Conservation (phyloP, 2,113 vertebrate species). For the Thomomys bottae region DNA sequence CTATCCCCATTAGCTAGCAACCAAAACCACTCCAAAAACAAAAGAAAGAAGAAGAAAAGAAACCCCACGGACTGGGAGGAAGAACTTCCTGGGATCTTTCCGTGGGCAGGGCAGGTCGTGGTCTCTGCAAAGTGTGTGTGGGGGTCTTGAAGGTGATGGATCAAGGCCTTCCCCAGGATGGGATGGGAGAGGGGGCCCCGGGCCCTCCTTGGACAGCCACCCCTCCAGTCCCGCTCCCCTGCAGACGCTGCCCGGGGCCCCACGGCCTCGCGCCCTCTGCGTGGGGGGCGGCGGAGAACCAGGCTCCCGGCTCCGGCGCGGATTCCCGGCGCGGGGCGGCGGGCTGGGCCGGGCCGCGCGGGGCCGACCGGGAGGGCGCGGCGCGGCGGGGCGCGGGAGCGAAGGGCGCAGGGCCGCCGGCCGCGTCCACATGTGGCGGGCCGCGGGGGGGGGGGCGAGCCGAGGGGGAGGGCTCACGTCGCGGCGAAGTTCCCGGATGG, state of each 20-base stretch:
- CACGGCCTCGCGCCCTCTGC: neutral
- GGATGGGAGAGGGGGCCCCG: neutral
- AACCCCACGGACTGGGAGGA: neutral
- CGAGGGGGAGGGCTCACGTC: conserved; percentile 61
- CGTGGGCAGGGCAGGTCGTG: neutral
- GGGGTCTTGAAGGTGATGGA: neutral
- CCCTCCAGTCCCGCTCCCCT: no score
- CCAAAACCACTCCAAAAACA: neutral
- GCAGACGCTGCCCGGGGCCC: neutral
- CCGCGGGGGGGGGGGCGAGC: conserved; percentile 52
- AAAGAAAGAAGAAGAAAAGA: no score
- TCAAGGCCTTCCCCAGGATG: neutral
- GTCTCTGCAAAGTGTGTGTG: neutral
- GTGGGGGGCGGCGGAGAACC: neutral
- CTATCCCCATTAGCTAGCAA: neutral
- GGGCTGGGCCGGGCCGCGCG: neutral
- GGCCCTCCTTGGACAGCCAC: no score
- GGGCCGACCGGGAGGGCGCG: neutral
- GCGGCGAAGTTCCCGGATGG: conserved; percentile 81
- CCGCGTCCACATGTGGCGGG: conserved; percentile 62
- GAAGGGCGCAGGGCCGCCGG: conserved; percentile 24
- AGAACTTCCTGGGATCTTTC: neutral
- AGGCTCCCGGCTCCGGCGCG: neutral
- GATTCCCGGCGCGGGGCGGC: neutral
- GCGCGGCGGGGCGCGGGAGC: neutral